Evolutionary conservation across 2,888 invertebrate genomes (phyloP).

Genomic region (Tenthredo mesomela): DNA sequence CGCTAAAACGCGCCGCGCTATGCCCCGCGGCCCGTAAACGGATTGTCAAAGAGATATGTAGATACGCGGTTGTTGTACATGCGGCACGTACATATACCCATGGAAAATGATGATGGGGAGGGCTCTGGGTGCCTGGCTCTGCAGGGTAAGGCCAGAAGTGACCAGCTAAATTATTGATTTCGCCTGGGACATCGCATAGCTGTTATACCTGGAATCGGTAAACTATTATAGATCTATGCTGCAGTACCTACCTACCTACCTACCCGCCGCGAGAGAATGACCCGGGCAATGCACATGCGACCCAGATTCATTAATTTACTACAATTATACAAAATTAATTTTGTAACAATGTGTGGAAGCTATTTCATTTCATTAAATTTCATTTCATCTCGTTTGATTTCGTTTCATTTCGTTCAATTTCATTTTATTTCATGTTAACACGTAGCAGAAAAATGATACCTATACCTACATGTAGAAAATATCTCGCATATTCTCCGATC

Average conservation of each 20-base stretch:
- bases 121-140: not conserved
- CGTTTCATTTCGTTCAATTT: not conserved
- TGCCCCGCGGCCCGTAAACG: not conserved
- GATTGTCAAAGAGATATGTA: constrained; percentile 10
- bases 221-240: constrained; percentile 23
- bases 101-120: not conserved
- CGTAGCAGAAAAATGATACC: not conserved
- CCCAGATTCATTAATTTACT: constrained; percentile 26
- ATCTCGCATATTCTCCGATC: not conserved
- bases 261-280: not conserved
- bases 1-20: not conserved
- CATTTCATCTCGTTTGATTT: not conserved
- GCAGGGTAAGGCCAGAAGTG: constrained; percentile 22
- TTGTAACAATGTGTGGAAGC: not conserved
- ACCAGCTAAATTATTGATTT: constrained; percentile 50
- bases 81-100: not conserved
- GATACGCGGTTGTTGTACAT: not conserved
- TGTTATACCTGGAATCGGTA: constrained; percentile 46
- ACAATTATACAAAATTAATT: not conserved
- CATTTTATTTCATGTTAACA: not conserved
- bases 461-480: too few relatives aligned
- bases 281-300: not conserved
- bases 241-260: not conserved
- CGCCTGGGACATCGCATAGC: constrained; percentile 32
- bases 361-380: not conserved